Evolutionary conservation across 2,797 vertebrate species (phyloP).

Genomic region (Eulemur mongoz): DNA sequence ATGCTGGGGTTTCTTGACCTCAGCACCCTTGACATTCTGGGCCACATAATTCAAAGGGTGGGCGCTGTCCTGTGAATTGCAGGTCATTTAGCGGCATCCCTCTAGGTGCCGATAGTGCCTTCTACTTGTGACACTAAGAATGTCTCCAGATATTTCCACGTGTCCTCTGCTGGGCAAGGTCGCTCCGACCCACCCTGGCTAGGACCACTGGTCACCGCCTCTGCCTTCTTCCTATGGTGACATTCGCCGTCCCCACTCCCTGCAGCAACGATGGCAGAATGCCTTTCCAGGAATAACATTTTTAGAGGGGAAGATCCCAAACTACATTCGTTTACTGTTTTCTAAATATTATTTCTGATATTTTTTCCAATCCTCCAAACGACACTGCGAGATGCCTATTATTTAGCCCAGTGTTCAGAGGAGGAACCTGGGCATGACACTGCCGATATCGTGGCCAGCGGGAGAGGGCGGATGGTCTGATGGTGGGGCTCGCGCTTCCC

Average conservation of each 20-base stretch:
- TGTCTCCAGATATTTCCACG: neutral
- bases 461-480: neutral
- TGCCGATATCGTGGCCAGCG: neutral
- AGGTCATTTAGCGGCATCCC: neutral
- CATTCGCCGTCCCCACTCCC: rapidly evolving
- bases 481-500: neutral
- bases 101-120: neutral
- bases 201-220: neutral
- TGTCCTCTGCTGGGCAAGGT: neutral
- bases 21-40: neutral
- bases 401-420: neutral
- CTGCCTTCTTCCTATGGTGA: neutral
- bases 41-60: neutral
- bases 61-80: neutral
- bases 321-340: neutral
- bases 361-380: neutral
- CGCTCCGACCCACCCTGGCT: rapidly evolving
- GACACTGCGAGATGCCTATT: neutral
- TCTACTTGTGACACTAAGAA: neutral
- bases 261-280: neutral
- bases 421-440: too few relatives aligned
- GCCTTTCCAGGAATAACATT: neutral
- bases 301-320: neutral
- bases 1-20: neutral
- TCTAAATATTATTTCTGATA: neutral